These are phyloP conservation scores for Hydrophis major DNA, from an alignment of 2,797 vertebrate genomes.

Conservation along the genomic window DNA sequence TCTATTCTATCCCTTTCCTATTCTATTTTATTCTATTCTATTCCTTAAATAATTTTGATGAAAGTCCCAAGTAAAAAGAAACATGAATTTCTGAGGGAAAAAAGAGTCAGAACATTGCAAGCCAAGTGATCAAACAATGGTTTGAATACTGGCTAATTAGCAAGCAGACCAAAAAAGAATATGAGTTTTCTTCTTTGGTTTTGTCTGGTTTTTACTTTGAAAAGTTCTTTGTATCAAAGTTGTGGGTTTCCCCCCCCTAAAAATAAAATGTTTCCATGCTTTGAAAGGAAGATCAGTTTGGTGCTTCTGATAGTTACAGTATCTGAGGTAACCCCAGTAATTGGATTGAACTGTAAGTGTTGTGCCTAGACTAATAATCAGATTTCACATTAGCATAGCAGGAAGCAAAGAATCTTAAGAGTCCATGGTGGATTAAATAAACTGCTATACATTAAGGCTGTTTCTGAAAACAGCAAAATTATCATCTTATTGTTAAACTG, in stretches of 20 bases:
- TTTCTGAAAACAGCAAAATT: not conserved
- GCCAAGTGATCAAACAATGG: not conserved
- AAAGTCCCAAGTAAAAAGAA: slow-evolving; percentile 15
- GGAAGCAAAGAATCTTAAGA: not conserved
- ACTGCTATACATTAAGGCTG: not conserved
- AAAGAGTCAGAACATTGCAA: slow-evolving; percentile 22
- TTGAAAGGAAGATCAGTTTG: not conserved
- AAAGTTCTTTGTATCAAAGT: slow-evolving; percentile 9
- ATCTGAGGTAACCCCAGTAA: slow-evolving; percentile 19
- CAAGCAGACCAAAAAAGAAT: not conserved
- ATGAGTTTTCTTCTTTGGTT: not conserved
- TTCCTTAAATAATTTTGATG: not conserved
- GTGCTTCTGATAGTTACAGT: slow-evolving; percentile 15
- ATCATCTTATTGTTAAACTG: not conserved
- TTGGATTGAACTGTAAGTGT: slow-evolving; percentile 24
- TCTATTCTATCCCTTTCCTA: no score
- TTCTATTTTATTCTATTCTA: not conserved
- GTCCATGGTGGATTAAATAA: not conserved
- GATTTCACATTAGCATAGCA: slow-evolving; percentile 15
- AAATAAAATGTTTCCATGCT: not conserved
- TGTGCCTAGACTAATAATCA: slow-evolving; percentile 10
- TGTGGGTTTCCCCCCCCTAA: not conserved
- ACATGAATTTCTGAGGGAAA: not conserved
- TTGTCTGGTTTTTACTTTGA: not conserved
- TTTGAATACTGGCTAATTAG: slow-evolving; percentile 16